Evolutionary conservation across 37 sponge, comb jelly and placozoan genomes (phyloP).

Genomic region (Ephydatia muelleri): DNA sequence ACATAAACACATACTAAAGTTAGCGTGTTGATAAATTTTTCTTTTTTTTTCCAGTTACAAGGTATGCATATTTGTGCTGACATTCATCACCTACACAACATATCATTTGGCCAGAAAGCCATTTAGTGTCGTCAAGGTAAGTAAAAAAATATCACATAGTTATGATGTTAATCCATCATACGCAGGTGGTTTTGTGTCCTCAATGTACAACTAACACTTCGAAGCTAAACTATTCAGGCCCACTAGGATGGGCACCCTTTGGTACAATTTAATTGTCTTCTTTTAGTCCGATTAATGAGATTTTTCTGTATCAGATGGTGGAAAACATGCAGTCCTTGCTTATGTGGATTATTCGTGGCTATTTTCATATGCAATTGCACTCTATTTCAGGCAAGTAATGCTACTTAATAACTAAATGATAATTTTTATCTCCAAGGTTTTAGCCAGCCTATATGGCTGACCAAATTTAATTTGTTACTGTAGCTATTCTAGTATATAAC

Average conservation of each 20-base stretch:
- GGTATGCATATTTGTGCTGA: slow-evolving; percentile 38
- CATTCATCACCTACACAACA: slow-evolving; percentile 54
- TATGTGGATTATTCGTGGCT: slow-evolving; percentile 62
- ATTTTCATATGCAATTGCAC: slow-evolving; percentile 69
- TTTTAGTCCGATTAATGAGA: neutral
- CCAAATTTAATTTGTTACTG: too few species aligned
- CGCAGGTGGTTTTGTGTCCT: neutral
- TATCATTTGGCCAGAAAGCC: slow-evolving; percentile 75
- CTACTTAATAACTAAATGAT: too few species aligned
- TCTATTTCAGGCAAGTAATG: slow-evolving; percentile 73
- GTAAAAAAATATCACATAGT: too few species aligned
- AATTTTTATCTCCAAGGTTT: too few species aligned
- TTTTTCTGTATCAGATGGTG: slow-evolving; percentile 8
- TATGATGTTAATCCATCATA: neutral
- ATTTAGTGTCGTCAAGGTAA: slow-evolving; percentile 63
- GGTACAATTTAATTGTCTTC: slow-evolving; percentile 11
- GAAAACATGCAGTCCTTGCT: slow-evolving; percentile 46
- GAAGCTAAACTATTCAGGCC: neutral
- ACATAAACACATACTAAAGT: too few species aligned
- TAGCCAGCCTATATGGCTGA: too few species aligned
- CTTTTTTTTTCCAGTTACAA: slow-evolving; percentile 31
- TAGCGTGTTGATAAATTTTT: too few species aligned
- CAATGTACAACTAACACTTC: neutral
- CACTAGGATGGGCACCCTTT: slow-evolving; percentile 65
- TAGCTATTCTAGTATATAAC: too few species aligned